Conservation (phyloP, 2,113 vertebrate species). For the Desmodus rotundus region DNA sequence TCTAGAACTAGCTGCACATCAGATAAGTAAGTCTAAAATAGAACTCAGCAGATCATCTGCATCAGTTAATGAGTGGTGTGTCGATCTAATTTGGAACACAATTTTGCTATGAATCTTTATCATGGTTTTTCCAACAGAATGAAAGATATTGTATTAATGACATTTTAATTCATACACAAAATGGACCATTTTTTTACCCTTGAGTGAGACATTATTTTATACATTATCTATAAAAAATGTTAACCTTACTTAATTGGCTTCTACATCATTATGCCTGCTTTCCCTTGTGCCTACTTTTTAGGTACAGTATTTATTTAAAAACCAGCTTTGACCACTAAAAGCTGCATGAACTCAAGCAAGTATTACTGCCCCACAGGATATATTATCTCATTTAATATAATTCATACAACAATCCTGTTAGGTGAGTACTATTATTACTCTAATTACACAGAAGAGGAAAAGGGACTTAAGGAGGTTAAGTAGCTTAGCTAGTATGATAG, state of each 20-base stretch:
- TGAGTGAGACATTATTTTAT: not conserved
- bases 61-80: not conserved
- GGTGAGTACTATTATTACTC: not conserved
- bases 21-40: not conserved
- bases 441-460: not conserved
- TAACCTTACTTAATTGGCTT: not conserved
- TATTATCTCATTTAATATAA: not conserved
- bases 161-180: slow-evolving; percentile 2
- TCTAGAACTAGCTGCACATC: not conserved
- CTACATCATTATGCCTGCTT: not conserved
- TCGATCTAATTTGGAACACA: not conserved
- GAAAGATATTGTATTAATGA: not conserved
- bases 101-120: slow-evolving; percentile 10
- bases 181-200: not conserved
- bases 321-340: slow-evolving; percentile 11
- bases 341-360: not conserved
- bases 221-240: not conserved
- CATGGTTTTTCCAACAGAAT: not conserved
- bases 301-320: slow-evolving; percentile 9
- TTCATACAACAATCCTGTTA: not conserved
- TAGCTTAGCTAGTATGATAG: not conserved
- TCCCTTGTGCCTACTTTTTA: not conserved
- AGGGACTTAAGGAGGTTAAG: not conserved
- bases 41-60: not conserved
- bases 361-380: not conserved